Conservation (phyloP, 2,797 vertebrate species). For the Rhinichthys osculus region DNA sequence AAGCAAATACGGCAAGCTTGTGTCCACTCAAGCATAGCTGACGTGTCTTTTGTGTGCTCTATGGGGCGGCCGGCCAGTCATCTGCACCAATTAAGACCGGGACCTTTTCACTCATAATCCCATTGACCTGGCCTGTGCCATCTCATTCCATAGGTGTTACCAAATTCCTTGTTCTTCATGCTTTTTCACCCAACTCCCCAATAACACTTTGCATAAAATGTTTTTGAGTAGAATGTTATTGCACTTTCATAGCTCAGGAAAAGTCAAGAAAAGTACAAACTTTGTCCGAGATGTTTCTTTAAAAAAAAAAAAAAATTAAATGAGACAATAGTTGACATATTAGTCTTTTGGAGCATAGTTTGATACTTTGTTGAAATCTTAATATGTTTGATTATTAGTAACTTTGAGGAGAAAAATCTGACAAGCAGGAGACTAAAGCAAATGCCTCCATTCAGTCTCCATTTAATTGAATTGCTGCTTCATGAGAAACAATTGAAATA, state of each 20-base stretch:
- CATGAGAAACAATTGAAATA: not conserved
- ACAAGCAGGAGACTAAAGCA: not conserved
- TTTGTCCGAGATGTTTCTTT: not conserved
- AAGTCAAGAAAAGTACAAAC: not conserved
- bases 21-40: slow-evolving; percentile 77
- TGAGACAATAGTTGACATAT: not conserved
- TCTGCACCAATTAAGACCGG: slow-evolving; percentile 83
- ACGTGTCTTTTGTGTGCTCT: slow-evolving; percentile 79
- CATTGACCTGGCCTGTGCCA: slow-evolving; percentile 75
- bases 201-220: no score
- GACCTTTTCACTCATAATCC: slow-evolving; percentile 84
- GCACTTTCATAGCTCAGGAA: not conserved
- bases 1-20: slow-evolving; percentile 82
- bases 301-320: not conserved
- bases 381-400: not conserved
- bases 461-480: not conserved
- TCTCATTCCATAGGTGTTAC: slow-evolving; percentile 82
- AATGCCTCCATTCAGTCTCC: not conserved
- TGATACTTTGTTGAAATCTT: not conserved
- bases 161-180: not conserved
- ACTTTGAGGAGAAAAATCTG: not conserved
- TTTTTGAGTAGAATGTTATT: not conserved
- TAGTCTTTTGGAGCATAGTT: not conserved
- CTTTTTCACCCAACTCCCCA: not conserved
- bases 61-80: slow-evolving; percentile 76